These are phyloP conservation scores for Deilephila elpenor DNA, from an alignment of 2,888 invertebrate genomes.

Conservation along the genomic window DNA sequence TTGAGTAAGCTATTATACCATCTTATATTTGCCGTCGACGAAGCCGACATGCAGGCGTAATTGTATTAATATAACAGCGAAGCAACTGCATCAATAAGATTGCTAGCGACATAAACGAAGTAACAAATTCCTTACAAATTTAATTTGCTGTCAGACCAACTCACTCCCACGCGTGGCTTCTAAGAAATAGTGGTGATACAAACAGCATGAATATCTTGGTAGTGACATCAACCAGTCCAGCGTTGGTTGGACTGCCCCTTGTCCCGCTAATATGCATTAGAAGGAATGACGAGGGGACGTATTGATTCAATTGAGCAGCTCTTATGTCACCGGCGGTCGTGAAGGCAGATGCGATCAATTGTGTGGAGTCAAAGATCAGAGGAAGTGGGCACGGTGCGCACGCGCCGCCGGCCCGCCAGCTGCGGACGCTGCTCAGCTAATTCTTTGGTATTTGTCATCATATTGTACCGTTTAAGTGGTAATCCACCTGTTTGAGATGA, in stretches of 20 bases:
- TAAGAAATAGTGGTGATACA: not conserved
- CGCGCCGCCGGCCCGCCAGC: conserved; percentile 50
- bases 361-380: conserved; percentile 82
- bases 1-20: conserved; percentile 79
- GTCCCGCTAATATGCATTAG: conserved; percentile 38
- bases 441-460: conserved; percentile 60
- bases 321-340: conserved; percentile 59
- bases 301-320: conserved; percentile 65
- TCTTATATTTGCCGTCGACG: conserved; percentile 38
- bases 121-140: conserved; percentile 31
- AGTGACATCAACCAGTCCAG: conserved; percentile 49
- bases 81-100: conserved; percentile 45
- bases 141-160: conserved; percentile 24
- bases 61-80: conserved; percentile 31
- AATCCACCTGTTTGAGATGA: conserved; percentile 11
- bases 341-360: conserved; percentile 80
- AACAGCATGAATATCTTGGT: conserved; percentile 8
- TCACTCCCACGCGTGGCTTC: conserved; percentile 29
- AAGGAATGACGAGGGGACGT: conserved; percentile 49
- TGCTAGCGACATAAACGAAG: conserved; percentile 38
- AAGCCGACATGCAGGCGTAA: conserved; percentile 33
- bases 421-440: conserved; percentile 48
- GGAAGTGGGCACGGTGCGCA: conserved; percentile 77
- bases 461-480: conserved; percentile 37
- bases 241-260: conserved; percentile 52